Conservation (phyloP, 2,888 invertebrate species). For the Harpagoxenus sublaevis region DNA sequence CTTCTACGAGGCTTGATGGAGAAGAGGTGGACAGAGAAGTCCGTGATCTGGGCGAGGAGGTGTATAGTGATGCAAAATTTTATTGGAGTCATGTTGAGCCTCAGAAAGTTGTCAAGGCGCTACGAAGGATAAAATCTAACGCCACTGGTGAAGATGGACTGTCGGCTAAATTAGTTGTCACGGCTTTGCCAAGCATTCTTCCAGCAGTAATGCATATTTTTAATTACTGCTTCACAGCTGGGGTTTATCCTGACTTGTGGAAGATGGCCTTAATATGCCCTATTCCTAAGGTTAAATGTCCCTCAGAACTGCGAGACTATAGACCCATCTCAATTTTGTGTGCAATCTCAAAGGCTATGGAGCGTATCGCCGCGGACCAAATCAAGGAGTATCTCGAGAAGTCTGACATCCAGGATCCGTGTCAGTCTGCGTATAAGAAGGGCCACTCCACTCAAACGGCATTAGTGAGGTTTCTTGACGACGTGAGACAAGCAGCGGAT, state of each 20-base stretch:
- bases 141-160: background rate
- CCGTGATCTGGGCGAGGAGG: background rate
- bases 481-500: background rate
- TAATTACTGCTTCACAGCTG: background rate
- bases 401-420: too few relatives aligned
- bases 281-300: too few relatives aligned
- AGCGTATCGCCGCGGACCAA: too few relatives aligned
- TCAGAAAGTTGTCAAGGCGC: background rate
- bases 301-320: background rate
- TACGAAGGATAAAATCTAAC: background rate
- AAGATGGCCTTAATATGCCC: too few relatives aligned
- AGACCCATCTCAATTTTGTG: too few relatives aligned
- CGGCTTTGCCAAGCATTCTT: background rate
- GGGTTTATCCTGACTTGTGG: background rate
- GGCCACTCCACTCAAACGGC: background rate
- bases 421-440: too few relatives aligned
- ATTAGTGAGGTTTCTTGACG: background rate
- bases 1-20: background rate
- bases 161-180: background rate
- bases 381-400: too few relatives aligned
- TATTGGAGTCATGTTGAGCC: background rate
- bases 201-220: background rate
- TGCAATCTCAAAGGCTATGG: too few relatives aligned
- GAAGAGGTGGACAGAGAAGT: background rate
- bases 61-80: background rate